These are phyloP conservation scores for Alexandromys fortis DNA, from an alignment of 2,113 vertebrate genomes.

Conservation along the genomic window DNA sequence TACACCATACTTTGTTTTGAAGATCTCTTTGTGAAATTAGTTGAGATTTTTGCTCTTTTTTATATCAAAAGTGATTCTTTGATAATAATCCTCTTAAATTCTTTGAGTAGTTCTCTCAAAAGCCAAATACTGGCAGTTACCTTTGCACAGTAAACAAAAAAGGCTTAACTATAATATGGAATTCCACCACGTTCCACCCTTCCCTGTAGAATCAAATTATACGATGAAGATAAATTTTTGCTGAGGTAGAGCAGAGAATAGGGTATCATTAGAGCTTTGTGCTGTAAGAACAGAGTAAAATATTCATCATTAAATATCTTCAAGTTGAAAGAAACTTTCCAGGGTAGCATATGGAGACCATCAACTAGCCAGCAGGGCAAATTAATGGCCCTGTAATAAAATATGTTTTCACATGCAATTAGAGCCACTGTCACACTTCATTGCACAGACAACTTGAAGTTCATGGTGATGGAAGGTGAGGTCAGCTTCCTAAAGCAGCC, in stretches of 20 bases:
- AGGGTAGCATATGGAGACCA: constrained; percentile 55
- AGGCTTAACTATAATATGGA: not conserved
- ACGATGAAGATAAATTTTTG: not conserved
- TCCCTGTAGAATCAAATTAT: not conserved
- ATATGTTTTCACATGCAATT: constrained; percentile 67
- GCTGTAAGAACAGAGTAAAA: not conserved
- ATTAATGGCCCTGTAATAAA: constrained; percentile 67
- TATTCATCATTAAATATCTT: constrained; percentile 10
- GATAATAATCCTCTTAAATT: constrained; percentile 20
- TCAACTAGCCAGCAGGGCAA: constrained; percentile 58
- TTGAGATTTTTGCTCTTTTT: not conserved
- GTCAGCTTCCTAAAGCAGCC: constrained; percentile 58
- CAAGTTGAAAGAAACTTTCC: not conserved
- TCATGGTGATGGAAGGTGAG: constrained; percentile 62
- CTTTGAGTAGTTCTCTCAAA: constrained; percentile 30
- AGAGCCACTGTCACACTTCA: constrained; percentile 73
- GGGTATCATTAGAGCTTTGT: not conserved
- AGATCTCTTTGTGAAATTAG: constrained; percentile 26
- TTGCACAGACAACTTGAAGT: constrained; percentile 61
- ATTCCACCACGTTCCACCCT: not conserved
- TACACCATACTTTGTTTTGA: not conserved
- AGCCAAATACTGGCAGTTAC: not conserved
- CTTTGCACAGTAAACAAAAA: constrained; percentile 41
- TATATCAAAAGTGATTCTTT: constrained; percentile 38
- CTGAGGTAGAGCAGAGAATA: not conserved